Percentiles rank a stretch among this genome's conserved stretches.
Conservation (phyloP, 2,888 invertebrate species). For the Petrolisthes cinctipes region DNA sequence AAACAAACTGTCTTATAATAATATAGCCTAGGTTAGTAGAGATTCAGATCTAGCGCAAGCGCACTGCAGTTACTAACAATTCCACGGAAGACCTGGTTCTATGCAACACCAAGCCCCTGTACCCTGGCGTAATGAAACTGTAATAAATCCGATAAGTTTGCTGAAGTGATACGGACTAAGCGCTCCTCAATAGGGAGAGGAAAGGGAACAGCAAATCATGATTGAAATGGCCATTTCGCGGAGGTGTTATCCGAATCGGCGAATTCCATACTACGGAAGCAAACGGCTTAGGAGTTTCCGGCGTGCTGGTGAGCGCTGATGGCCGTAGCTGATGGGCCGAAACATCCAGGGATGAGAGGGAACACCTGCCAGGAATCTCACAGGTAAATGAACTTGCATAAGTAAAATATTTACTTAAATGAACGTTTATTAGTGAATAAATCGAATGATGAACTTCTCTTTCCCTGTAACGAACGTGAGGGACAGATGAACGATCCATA, state of each 20-base stretch:
- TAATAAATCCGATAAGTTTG: conserved; percentile 12
- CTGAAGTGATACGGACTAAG: not conserved
- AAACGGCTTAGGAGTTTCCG: conserved; percentile 43
- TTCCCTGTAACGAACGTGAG: no score
- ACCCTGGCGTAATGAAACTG: not conserved
- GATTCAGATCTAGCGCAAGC: no score
- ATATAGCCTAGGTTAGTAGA: no score
- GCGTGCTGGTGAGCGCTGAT: conserved; percentile 29
- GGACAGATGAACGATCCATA: no score
- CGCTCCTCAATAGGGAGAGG: not conserved
- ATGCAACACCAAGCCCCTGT: not conserved
- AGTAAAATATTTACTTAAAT: no score
- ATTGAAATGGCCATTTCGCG: conserved; percentile 29
- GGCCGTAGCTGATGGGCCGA: conserved; percentile 23
- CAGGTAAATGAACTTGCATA: no score
- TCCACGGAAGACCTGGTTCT: not conserved
- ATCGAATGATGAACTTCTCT: no score
- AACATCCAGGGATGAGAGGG: not conserved
- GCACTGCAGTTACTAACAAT: no score
- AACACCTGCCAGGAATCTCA: no score
- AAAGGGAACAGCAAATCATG: conserved; percentile 33
- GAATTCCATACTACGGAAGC: conserved; percentile 38
- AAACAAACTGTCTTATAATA: no score
- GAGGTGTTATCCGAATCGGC: conserved; percentile 37
- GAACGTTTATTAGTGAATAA: no score